Base-by-base conservation (phyloP, 2,888 invertebrate species). In the Arctia plantaginis region DNA sequence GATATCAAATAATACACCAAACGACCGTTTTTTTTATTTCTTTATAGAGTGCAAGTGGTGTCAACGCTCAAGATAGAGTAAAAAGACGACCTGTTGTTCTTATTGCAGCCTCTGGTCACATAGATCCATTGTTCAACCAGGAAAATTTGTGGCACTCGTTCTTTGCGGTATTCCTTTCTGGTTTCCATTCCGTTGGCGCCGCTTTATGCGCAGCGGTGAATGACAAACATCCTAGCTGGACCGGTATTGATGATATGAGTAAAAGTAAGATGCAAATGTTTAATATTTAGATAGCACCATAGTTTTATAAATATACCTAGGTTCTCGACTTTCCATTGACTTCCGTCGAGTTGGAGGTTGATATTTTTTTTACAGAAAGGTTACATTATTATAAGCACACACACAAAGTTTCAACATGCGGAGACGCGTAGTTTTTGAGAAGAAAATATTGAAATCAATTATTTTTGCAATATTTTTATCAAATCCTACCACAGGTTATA, bases 61-160 rank as follows among this genome's bases (percentile, higher is more conserved):
- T 44, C 44, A 67, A 67, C 66, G 44, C 44, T 67, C 20, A 35
- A 69, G 59, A 39, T 69, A 41, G 27, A 39, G 30, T 69, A 39
- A 27, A 39, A 33, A 69, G 51, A 23, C 39, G 20, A 27, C 13
- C 41, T 62, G 15, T 35, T 72, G 41, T 55, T 69, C 18, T 72
- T 83, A 39, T 83, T 80, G 18, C 83, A 95, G 95, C 95, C 41
- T 88, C 91, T 41, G 94, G 95, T 0, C 95, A 95, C 77, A 93
- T 95, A 77, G 95, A 95, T 79, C 88, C 93, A 1, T 66, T 82
- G 2, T 78, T 95, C 41, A 89, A 93, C 80, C 80, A 79, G n/a
- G 95, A 95, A 80, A 95, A 93, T 79, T 86, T 95, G 67, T 93
- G 91, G 93, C 93, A 95, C 78, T 94, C 95, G 6, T 85, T 84